Conservation (phyloP, 2,113 vertebrate species). For the Gallinago undulata region DNA sequence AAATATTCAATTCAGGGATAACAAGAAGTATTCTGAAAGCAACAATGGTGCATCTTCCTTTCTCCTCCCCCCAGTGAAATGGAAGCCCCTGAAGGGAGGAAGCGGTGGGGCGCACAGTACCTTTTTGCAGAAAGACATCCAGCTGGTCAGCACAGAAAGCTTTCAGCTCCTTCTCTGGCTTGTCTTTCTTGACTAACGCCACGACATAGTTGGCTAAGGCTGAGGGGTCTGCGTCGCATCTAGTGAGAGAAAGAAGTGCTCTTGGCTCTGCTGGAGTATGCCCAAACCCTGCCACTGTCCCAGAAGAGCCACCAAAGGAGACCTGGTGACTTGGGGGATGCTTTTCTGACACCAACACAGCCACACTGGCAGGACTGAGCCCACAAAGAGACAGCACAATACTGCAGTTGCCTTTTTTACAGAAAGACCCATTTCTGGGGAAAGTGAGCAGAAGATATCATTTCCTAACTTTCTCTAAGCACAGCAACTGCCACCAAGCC, state of each 20-base stretch:
- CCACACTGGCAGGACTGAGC: accelerated
- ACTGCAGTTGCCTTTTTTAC: accelerated
- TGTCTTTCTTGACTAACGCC: conserved; percentile 98
- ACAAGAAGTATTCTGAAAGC: neutral
- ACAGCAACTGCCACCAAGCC: too few species aligned
- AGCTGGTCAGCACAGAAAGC: conserved; percentile 97
- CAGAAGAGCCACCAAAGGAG: neutral
- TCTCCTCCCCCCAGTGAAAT: neutral
- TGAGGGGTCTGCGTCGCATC: conserved; percentile 98
- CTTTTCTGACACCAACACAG: neutral
- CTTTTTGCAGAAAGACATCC: conserved; percentile 99
- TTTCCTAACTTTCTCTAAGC: neutral
- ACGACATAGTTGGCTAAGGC: conserved; percentile 99
- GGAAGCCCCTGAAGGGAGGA: accelerated
- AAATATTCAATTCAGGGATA: accelerated
- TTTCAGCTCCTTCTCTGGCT: conserved; percentile 95
- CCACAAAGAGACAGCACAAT: neutral
- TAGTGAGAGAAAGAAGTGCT: conserved; percentile 52
- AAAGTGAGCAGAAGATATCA: neutral
- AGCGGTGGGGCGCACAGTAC: conserved; percentile 58
- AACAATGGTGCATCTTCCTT: accelerated
- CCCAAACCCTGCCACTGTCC: neutral
- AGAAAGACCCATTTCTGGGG: neutral
- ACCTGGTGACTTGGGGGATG: accelerated
- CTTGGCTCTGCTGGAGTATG: neutral